phyloP scores from a whole-genome alignment of 53 echinoderm and acorn worm genomes.

The Antedon mediterranea region DNA sequence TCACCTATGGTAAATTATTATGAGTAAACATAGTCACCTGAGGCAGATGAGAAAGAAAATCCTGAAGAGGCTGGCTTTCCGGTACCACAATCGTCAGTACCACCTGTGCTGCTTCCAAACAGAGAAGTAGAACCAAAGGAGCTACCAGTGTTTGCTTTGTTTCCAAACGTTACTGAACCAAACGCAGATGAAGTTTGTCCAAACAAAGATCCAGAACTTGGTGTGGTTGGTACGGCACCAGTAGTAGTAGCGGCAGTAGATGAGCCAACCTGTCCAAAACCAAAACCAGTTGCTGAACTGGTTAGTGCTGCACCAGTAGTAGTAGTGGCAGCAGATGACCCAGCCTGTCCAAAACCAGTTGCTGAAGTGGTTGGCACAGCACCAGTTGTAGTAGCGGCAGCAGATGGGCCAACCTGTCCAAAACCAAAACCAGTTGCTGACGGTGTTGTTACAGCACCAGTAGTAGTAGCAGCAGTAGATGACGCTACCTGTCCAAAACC shows the following conservation, averaged over 20 bases:
- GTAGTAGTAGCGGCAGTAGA: not conserved
- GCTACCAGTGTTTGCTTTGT: not conserved
- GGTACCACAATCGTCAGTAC: not conserved
- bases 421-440: not conserved
- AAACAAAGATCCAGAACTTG: not conserved
- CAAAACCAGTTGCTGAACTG: not conserved
- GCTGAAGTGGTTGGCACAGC: not conserved
- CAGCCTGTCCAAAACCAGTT: not conserved
- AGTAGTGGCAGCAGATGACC: not conserved
- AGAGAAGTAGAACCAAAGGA: not conserved
- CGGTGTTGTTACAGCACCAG: not conserved
- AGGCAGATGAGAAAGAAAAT: not conserved
- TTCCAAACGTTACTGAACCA: not conserved
- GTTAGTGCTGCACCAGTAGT: not conserved
- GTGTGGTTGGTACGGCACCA: not conserved
- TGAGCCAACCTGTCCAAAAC: not conserved
- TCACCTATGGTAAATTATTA: no score
- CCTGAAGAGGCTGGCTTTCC: not conserved
- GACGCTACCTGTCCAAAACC: not conserved
- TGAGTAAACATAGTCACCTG: not conserved
- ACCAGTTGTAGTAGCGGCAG: not conserved
- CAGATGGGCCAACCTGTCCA: not conserved
- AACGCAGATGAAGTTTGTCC: slow-evolving; percentile 5
- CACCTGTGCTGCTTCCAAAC: not conserved
- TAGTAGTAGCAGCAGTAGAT: not conserved